Evolutionary conservation across 2,888 invertebrate species (phyloP), one percentile per base, ranked within the genome.

Genomic region (Morpho deidamia): DNA sequence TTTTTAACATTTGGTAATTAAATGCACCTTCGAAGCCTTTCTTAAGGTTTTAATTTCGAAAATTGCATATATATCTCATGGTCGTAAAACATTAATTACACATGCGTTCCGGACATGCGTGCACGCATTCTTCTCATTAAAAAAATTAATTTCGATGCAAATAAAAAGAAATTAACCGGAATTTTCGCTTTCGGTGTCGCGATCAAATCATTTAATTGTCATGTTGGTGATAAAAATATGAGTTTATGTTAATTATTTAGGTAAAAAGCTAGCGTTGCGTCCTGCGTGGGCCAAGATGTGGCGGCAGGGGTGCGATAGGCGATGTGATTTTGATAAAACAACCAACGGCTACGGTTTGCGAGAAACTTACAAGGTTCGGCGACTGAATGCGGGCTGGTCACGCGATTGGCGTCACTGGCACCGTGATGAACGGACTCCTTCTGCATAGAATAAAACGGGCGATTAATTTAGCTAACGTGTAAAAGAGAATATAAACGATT

Each of bases 81-180:
- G 44, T 57, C 39, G 51, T 60, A 54, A 56, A 54, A 54, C 52
- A 51, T 69, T 76, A 84, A 87, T 85, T 84, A 78, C 74, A 73
- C 70, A 76, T 79, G 78, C 80, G 73, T 75, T 71, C 68, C 74
- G 72, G 70, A 66, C 76, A 72, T 83, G 85, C 86, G 82, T 83
- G 83, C 81, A 81, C 81, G 83, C 83, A 80, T 64, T 62, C 23
- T 23, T 23, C 70, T 66, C 63, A 70, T 66, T 66, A 50, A 58
- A 61, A 82, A 83, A 83, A 81, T 77, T 68, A 72, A 79, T 59
- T 83, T 78, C 71, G 58, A 86, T 86, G 83, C 81, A 83, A 85
- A 87, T 84, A 74, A 68, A 71, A 66, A 79, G 83, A 84, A 85
- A 79, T 83, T 81, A 64, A 75, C 58, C 68, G 69, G 71, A 80